Conservation (phyloP, 2,113 vertebrate genomes). For the Corythoichthys haematopterus region DNA sequence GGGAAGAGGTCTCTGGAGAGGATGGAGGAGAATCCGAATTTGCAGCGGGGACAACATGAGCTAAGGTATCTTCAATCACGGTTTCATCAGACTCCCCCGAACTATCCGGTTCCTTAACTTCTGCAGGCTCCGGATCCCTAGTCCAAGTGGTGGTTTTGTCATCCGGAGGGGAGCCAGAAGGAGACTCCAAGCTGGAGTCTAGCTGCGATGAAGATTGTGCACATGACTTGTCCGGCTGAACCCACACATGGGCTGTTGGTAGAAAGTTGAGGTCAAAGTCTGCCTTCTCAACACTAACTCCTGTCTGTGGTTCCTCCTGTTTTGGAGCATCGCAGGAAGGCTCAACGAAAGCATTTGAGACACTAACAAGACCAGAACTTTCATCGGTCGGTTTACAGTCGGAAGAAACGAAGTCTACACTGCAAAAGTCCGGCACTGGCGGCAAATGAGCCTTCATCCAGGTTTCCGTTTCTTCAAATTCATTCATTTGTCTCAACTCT, state of each 20-base stretch:
- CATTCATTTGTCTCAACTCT: constrained; percentile 66
- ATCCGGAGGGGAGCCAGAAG: constrained; percentile 21
- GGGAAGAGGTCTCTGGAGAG: neutral
- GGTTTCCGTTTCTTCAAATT: constrained; percentile 76
- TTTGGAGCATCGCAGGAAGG: constrained; percentile 39
- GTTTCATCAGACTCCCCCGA: constrained; percentile 88
- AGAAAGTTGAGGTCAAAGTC: constrained; percentile 73
- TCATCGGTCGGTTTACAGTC: constrained; percentile 41
- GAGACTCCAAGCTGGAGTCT: constrained; percentile 45
- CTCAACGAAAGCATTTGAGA: constrained; percentile 71
- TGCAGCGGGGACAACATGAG: constrained; percentile 1
- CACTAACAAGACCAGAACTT: constrained; percentile 58
- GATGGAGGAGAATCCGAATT: constrained; percentile 14
- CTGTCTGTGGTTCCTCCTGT: constrained; percentile 37
- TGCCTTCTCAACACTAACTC: constrained; percentile 53
- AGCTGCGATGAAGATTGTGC: constrained; percentile 16
- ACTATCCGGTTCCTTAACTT: constrained; percentile 76
- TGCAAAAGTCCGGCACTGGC: constrained; percentile 66
- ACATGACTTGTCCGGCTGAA: constrained; percentile 61
- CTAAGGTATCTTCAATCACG: constrained; percentile 76
- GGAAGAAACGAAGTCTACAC: constrained; percentile 39
- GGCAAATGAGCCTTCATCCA: constrained; percentile 73
- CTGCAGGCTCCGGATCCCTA: constrained; percentile 45
- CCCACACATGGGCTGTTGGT: constrained; percentile 74
- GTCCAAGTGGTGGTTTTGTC: constrained; percentile 43